A percentile compares a stretch with the other conserved stretches of the same genome.
Evolutionary conservation across 2,888 invertebrate genomes (phyloP).

Genomic region (Lacanobia oleracea): DNA sequence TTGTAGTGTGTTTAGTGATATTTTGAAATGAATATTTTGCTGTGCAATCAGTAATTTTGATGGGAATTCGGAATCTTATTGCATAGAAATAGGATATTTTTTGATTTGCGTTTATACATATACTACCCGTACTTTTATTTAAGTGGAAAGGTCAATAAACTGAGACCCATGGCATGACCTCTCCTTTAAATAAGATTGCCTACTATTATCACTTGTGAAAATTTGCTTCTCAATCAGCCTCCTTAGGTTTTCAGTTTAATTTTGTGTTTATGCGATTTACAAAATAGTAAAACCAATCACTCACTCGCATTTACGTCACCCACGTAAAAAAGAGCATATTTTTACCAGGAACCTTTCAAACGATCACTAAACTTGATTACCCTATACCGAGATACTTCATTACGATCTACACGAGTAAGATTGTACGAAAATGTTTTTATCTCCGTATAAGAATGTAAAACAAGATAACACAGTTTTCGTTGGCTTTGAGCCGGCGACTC

Average conservation of each 20-base stretch:
- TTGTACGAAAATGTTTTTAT: slow-evolving; percentile 39
- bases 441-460: slow-evolving; percentile 37
- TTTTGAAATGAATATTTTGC: too few species aligned
- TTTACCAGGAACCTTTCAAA: not conserved
- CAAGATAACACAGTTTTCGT: slow-evolving; percentile 34
- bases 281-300: not conserved
- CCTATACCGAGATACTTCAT: slow-evolving; percentile 21
- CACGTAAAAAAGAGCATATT: not conserved
- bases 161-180: not conserved
- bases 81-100: too few species aligned
- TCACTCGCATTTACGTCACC: not conserved
- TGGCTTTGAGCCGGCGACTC: slow-evolving; percentile 30
- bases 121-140: too few species aligned
- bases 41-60: too few species aligned
- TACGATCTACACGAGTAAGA: slow-evolving; percentile 30
- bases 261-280: not conserved
- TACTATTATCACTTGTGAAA: not conserved
- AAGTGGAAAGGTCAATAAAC: not conserved
- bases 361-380: slow-evolving; percentile 28
- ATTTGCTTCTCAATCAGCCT: not conserved
- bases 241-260: not conserved
- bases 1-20: too few species aligned
- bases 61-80: too few species aligned
- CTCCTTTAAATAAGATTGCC: not conserved
- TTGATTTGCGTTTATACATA: too few species aligned